A percentile compares a stretch with the other conserved stretches of the same genome.
Evolutionary conservation across 2,113 vertebrate species (phyloP).

Genomic region (Polypterus senegalus): DNA sequence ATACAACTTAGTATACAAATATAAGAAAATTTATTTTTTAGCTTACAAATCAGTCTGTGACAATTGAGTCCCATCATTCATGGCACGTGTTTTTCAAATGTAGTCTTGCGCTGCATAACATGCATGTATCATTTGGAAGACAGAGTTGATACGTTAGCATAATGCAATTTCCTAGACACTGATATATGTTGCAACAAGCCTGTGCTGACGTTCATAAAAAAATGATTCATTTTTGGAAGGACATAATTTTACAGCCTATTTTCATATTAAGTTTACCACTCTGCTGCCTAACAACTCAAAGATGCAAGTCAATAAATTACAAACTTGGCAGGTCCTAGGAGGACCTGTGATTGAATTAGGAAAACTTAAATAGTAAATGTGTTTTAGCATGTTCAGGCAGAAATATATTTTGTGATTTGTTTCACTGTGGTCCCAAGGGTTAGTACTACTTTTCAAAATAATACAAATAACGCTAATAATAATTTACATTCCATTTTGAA

Average conservation of each 20-base stretch:
- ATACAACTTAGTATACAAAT: background rate
- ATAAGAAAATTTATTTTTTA: conserved; percentile 32
- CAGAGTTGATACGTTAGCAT: conserved; percentile 25
- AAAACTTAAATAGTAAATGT: background rate
- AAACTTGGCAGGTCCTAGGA: background rate
- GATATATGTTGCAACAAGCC: conserved; percentile 35
- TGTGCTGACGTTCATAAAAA: conserved; percentile 39
- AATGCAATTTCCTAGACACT: conserved; percentile 39
- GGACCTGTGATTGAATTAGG: background rate
- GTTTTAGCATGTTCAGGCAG: conserved; percentile 4
- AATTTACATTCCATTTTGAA: too few species aligned
- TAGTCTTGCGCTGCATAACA: conserved; percentile 24
- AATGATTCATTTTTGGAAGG: conserved; percentile 35
- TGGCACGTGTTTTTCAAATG: conserved; percentile 25
- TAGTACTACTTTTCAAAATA: too few species aligned
- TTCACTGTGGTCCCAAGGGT: too few species aligned
- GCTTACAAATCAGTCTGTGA: conserved; percentile 36
- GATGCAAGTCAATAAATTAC: background rate
- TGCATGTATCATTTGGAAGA: conserved; percentile 20
- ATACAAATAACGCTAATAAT: too few species aligned
- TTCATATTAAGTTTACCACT: conserved; percentile 32
- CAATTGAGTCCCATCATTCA: conserved; percentile 17
- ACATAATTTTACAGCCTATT: conserved; percentile 33
- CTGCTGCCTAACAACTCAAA: conserved; percentile 19
- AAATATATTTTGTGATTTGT: background rate